A percentile compares a stretch with the other conserved stretches of the same genome.
These are phyloP conservation scores for Sympetrum striolatum DNA, from an alignment of 2,888 invertebrate species.

Conservation along the genomic window DNA sequence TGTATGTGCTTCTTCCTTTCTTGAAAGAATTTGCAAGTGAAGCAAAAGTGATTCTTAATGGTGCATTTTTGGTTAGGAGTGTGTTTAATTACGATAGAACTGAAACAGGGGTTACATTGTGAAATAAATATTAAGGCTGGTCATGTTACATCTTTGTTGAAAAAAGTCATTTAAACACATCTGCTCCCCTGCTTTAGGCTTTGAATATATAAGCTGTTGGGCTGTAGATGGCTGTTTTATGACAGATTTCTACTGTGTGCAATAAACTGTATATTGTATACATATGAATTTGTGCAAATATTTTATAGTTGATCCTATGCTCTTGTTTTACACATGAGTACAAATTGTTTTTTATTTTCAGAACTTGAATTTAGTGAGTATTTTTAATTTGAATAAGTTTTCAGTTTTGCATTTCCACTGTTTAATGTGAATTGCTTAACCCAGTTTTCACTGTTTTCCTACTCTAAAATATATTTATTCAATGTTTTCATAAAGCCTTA, in stretches of 20 bases:
- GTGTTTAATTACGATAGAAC: not conserved
- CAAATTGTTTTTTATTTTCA: constrained; percentile 22
- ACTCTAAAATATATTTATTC: constrained; percentile 40
- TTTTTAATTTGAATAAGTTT: constrained; percentile 30
- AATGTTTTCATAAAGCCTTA: constrained; percentile 36
- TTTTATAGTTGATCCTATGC: constrained; percentile 40
- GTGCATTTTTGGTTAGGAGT: constrained; percentile 30
- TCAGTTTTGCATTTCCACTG: constrained; percentile 29
- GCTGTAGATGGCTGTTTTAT: constrained; percentile 33
- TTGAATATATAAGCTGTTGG: constrained; percentile 33
- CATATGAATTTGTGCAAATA: constrained; percentile 26
- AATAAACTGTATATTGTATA: constrained; percentile 26
- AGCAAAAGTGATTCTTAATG: constrained; percentile 24
- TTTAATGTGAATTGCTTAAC: constrained; percentile 40
- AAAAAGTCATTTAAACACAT: constrained; percentile 39
- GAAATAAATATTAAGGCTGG: constrained; percentile 42
- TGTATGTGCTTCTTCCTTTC: not conserved
- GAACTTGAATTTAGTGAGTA: constrained; percentile 23
- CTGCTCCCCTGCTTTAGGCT: constrained; percentile 38
- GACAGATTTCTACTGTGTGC: constrained; percentile 31
- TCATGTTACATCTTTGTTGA: constrained; percentile 40
- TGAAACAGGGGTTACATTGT: constrained; percentile 28
- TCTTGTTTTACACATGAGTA: constrained; percentile 40
- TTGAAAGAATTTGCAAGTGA: not conserved
- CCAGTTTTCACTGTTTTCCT: constrained; percentile 19